Base-by-base conservation (phyloP, 2,113 vertebrate genomes). In the Pteronura brasiliensis region DNA sequence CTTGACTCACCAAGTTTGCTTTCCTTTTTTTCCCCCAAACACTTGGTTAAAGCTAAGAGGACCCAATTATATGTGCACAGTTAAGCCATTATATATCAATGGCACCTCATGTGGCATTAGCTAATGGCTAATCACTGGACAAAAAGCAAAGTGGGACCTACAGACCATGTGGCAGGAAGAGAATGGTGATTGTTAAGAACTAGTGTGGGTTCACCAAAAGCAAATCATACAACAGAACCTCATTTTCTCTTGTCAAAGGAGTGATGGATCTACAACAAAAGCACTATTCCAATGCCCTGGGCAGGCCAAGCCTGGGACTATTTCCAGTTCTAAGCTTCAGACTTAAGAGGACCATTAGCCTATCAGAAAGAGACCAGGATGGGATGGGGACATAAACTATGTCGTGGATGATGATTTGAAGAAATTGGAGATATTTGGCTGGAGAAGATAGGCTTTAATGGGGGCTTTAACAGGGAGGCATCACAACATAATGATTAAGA, bases 171-270 rank as follows among this genome's bases (percentile, higher is more conserved):
- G n/a, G 52, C 81, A 87, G 57, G 74, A 47, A 89, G 34, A 71
- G 80, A 76, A 36, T 83, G 76, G 52, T 86, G 55, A 69, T 69
- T 36, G 31, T 92, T 76, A 74, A n/a, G 44, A 65, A 55, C 34
- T 39, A 93, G 31, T 31, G 31, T 76, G 77, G 55, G 36, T 80
- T 83, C 80, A 74, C 36, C 76, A 90, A 93, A 36, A 89, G 15
- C n/a, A 74, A 91, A 86, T 44, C 61, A 79, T 34, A 5, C 65
- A 55, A 71, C 31, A 29, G 31, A 88, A 47, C 63, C 7, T 96
- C 65, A n/a, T 84, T 69, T 96, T 91, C 57, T 88, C 86, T 88
- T 92, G 55, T 91, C 67, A 36, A 44, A 84, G 25, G 36, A 89
- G 13, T 25, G 49, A 42, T 65, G 15, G 55, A 47, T 91, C 91